phyloP scores from a whole-genome alignment of 2,113 vertebrate genomes.

The Rhinogobius similis region DNA sequence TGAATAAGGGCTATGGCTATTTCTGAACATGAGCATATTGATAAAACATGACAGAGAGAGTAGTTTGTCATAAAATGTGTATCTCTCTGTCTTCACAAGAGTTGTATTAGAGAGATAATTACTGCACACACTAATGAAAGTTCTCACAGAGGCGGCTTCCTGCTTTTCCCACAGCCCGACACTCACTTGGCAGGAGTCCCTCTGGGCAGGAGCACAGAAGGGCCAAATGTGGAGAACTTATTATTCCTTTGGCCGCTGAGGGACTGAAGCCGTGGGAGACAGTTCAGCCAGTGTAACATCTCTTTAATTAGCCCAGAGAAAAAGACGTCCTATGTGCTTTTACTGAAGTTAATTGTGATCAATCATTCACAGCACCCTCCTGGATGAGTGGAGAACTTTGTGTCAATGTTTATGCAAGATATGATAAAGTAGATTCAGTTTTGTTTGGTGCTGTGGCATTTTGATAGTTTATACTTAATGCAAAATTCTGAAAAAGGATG shows the following conservation, averaged over 20 bases:
- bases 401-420: neutral
- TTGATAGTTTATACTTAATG: neutral
- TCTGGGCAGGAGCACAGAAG: conserved; percentile 16
- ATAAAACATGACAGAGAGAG: too few species aligned
- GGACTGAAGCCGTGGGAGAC: conserved; percentile 11
- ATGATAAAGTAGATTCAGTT: neutral
- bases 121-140: conserved; percentile 55
- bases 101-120: conserved; percentile 53
- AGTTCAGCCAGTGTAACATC: conserved; percentile 9
- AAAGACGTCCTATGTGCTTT: conserved; percentile 14
- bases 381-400: neutral
- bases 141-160: conserved; percentile 49
- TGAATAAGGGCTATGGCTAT: too few species aligned
- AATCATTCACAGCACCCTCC: neutral
- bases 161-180: conserved; percentile 42
- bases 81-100: neutral
- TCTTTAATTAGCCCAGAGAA: conserved; percentile 30
- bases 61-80: neutral
- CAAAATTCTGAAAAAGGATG: too few species aligned
- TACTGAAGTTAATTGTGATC: neutral
- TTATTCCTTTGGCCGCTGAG: conserved; percentile 38
- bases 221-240: conserved; percentile 32
- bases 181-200: conserved; percentile 33
- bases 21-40: too few species aligned
- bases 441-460: neutral